Percentiles rank a stretch among this genome's conserved stretches.
These are phyloP conservation scores for Monomorium pharaonis DNA, from an alignment of 1,140 invertebrate genomes.

Conservation along the genomic window DNA sequence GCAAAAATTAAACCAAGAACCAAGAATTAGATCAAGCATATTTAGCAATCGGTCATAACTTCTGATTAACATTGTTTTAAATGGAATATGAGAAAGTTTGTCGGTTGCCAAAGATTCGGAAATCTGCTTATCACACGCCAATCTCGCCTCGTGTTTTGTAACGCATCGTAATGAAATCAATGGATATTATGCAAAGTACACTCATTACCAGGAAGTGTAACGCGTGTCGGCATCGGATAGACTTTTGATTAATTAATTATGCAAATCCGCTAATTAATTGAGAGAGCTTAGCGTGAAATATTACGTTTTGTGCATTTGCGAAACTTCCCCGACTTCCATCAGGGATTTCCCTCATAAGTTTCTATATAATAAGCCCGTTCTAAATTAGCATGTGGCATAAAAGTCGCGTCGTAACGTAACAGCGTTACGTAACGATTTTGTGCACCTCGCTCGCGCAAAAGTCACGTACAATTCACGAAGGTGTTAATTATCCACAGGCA, in stretches of 20 bases:
- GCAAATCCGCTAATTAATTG: constrained; percentile 54
- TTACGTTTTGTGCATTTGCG: constrained; percentile 46
- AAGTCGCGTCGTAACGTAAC: constrained; percentile 58
- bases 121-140: constrained; percentile 30
- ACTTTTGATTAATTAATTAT: constrained; percentile 59
- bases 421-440: constrained; percentile 57
- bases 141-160: constrained; percentile 36
- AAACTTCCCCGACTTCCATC: constrained; percentile 34
- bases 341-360: constrained; percentile 34
- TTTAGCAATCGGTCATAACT: neutral
- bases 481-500: constrained; percentile 66
- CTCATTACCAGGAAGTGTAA: constrained; percentile 48
- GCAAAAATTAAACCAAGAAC: neutral
- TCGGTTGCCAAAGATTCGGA: constrained; percentile 18
- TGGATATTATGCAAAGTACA: constrained; percentile 39
- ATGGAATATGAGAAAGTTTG: constrained; percentile 11
- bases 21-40: neutral
- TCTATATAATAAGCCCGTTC: constrained; percentile 45
- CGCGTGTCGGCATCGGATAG: constrained; percentile 27
- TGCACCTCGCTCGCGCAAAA: constrained; percentile 38
- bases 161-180: constrained; percentile 44
- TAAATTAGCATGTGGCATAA: constrained; percentile 67
- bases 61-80: constrained; percentile 10
- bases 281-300: constrained; percentile 53
- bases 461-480: constrained; percentile 43